Evolutionary conservation across 2,113 vertebrate species (phyloP).

Genomic region (Indicator maculatus): DNA sequence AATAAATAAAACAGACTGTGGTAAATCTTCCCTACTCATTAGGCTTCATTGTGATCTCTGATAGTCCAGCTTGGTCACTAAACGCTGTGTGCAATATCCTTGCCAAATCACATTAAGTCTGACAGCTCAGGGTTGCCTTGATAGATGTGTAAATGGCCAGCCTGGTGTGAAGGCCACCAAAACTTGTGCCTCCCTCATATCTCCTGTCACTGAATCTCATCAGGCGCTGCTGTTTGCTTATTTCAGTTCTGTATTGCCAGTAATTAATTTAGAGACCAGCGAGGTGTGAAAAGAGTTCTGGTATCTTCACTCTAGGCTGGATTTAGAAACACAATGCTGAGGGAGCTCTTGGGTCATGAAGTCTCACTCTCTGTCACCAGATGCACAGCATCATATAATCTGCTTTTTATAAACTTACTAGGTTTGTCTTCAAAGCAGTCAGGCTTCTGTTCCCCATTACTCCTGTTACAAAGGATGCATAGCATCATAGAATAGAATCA

Average conservation of each 20-base stretch:
- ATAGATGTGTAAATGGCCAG: not conserved
- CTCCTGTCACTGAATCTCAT: rapidly evolving
- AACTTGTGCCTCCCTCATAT: not conserved
- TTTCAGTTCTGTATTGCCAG: not conserved
- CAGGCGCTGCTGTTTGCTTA: not conserved
- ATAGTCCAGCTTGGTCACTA: not conserved
- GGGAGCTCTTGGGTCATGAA: not conserved
- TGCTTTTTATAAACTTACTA: not conserved
- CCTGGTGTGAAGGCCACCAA: not conserved
- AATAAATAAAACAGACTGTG: not conserved
- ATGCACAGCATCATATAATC: not conserved
- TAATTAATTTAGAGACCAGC: not conserved
- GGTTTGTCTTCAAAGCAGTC: not conserved
- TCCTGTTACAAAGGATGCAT: not conserved
- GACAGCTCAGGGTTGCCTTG: not conserved
- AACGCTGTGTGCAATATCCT: not conserved
- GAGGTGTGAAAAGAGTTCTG: not conserved
- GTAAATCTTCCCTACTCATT: not conserved
- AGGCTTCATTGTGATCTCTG: not conserved
- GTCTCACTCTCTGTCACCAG: not conserved
- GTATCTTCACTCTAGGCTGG: not conserved
- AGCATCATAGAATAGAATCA: too few species aligned
- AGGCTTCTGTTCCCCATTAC: not conserved
- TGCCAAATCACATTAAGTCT: not conserved
- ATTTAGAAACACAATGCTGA: not conserved